These are phyloP conservation scores for Perizoma flavofasciatum DNA, from an alignment of 2,888 invertebrate species.

Conservation along the genomic window DNA sequence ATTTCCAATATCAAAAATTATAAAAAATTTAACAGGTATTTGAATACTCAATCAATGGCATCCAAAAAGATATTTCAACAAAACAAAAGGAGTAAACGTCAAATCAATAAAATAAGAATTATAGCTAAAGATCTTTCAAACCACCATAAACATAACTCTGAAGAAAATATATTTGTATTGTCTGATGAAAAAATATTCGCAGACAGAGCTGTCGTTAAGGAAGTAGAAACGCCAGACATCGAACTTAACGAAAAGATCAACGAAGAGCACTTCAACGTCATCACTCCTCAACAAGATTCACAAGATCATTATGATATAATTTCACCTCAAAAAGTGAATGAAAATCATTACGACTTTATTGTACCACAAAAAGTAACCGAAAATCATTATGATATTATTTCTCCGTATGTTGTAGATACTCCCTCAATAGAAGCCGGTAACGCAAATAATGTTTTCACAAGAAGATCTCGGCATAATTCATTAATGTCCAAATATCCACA, in stretches of 20 bases:
- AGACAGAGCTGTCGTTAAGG: constrained; percentile 57
- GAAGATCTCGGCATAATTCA: constrained; percentile 51
- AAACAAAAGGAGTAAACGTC: constrained; percentile 64
- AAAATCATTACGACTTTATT: constrained; percentile 17
- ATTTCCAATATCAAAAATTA: constrained; percentile 57
- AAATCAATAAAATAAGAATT: constrained; percentile 65
- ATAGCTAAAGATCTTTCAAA: constrained; percentile 54
- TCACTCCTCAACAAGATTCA: constrained; percentile 22
- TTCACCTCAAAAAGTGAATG: constrained; percentile 32
- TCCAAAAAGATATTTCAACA: constrained; percentile 51
- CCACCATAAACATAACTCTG: constrained; percentile 44
- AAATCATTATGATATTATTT: constrained; percentile 43
- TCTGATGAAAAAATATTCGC: constrained; percentile 63
- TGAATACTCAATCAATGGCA: constrained; percentile 59
- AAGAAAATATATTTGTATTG: constrained; percentile 61
- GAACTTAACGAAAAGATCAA: constrained; percentile 36
- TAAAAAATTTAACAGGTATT: constrained; percentile 54
- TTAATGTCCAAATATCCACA: constrained; percentile 74
- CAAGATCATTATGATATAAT: constrained; percentile 17
- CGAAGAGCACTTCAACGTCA: constrained; percentile 26
- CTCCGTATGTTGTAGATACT: constrained; percentile 46
- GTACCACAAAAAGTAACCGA: constrained; percentile 33
- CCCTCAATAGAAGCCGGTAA: constrained; percentile 19
- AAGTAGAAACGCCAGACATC: constrained; percentile 45
- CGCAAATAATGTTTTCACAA: constrained; percentile 38